These are phyloP conservation scores for Notodonta dromedarius DNA, from an alignment of 2,888 invertebrate genomes.

Conservation along the genomic window DNA sequence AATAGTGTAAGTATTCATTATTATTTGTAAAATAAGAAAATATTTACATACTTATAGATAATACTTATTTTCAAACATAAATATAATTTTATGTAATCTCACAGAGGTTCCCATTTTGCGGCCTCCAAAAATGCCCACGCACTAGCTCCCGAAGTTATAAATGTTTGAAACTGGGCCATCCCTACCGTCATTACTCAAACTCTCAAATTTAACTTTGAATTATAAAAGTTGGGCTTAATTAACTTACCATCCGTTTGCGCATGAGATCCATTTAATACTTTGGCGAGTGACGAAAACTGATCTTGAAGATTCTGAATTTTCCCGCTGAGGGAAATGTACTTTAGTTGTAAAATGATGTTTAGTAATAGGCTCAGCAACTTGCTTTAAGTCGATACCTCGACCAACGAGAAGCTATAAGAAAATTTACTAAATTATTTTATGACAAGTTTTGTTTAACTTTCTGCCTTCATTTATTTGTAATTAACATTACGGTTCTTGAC, in stretches of 20 bases:
- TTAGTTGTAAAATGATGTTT: background rate
- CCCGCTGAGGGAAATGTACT: background rate
- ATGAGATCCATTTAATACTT: conserved; percentile 21
- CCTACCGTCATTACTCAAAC: conserved; percentile 25
- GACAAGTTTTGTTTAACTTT: no score
- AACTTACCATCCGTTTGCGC: conserved; percentile 35
- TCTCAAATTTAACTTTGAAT: conserved; percentile 42
- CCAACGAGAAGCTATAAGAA: no score
- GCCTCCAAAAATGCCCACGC: background rate
- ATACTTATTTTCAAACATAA: background rate
- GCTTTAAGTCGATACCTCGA: no score
- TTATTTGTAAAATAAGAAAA: no score
- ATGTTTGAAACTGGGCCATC: conserved; percentile 18
- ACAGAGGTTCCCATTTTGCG: background rate
- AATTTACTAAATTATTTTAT: no score
- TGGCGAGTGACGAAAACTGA: conserved; percentile 36
- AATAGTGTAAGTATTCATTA: no score
- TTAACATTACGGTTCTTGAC: no score
- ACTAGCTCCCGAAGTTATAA: conserved; percentile 18
- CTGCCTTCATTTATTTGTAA: no score
- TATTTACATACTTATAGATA: no score
- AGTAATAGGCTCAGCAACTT: background rate
- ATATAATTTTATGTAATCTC: background rate
- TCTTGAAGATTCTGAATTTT: conserved; percentile 9
- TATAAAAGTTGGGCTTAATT: conserved; percentile 52